Conservation (phyloP, 2,113 vertebrate species). For the Orthochromis malagaraziensis region DNA sequence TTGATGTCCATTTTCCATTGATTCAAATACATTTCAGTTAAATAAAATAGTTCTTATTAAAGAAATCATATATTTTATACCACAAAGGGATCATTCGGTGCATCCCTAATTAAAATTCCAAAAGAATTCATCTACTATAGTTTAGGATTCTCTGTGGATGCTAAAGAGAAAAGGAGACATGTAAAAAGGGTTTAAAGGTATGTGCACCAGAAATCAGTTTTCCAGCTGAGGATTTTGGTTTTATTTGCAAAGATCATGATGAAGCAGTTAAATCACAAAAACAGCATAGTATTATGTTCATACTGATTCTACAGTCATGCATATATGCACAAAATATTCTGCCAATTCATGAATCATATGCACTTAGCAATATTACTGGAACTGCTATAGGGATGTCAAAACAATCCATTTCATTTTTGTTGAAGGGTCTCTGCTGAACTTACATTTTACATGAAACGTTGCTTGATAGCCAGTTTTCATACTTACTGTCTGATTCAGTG, state of each 20-base stretch:
- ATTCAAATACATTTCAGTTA: background rate
- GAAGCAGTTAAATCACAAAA: background rate
- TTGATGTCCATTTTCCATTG: background rate
- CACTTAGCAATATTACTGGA: background rate
- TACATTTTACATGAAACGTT: background rate
- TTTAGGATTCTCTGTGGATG: background rate
- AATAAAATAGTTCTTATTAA: background rate
- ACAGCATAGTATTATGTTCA: background rate
- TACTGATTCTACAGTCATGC: background rate
- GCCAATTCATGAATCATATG: background rate
- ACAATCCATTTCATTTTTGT: background rate
- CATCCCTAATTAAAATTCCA: background rate
- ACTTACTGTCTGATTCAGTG: background rate
- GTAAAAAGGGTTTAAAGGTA: background rate
- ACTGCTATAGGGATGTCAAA: background rate
- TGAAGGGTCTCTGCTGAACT: background rate
- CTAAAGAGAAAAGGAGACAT: background rate
- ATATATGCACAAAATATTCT: background rate
- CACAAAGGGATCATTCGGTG: fast-evolving
- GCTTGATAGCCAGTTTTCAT: background rate
- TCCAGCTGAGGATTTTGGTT: background rate
- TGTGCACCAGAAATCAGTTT: background rate
- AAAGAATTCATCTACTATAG: background rate
- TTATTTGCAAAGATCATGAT: background rate
- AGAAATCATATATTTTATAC: background rate